Evolutionary conservation across 2,113 vertebrate genomes (phyloP).

Genomic region (Pachypanchax playfairii): DNA sequence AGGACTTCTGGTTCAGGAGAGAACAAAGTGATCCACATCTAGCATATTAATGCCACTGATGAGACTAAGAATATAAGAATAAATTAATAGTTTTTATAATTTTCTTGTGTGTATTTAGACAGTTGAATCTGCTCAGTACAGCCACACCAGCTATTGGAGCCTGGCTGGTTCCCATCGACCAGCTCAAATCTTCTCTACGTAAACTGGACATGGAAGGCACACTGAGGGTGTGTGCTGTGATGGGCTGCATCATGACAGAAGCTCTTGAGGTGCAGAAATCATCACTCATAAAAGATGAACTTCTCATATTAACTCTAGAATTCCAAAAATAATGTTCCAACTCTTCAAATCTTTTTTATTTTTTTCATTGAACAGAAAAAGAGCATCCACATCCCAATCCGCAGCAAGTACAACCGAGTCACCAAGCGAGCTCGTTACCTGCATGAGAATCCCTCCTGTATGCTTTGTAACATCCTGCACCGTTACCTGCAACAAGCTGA

Average conservation of each 20-base stretch:
- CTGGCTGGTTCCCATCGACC: constrained; percentile 97
- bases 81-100: too few relatives aligned
- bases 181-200: constrained; percentile 93
- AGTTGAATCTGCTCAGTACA: constrained; percentile 95
- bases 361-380: constrained; percentile 85
- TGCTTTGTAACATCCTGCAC: constrained; percentile 95
- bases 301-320: too few relatives aligned
- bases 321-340: too few relatives aligned
- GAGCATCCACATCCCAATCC: constrained; percentile 93
- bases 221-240: constrained; percentile 92
- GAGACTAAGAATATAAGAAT: too few relatives aligned
- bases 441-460: constrained; percentile 96
- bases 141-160: constrained; percentile 95
- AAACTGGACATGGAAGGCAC: constrained; percentile 94
- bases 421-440: constrained; percentile 93
- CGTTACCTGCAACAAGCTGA: constrained; percentile 96
- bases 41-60: too few relatives aligned
- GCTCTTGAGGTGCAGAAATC: constrained; percentile 87
- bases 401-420: constrained; percentile 96
- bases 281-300: too few relatives aligned
- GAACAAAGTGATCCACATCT: background rate
- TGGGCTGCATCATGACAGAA: constrained; percentile 99
- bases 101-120: constrained; percentile 83
- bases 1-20: background rate
- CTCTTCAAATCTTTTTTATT: background rate